Percentiles rank a stretch among this genome's conserved stretches.
These are phyloP conservation scores for Eustalomyia histrio DNA, from an alignment of 2,888 invertebrate genomes.

Conservation along the genomic window DNA sequence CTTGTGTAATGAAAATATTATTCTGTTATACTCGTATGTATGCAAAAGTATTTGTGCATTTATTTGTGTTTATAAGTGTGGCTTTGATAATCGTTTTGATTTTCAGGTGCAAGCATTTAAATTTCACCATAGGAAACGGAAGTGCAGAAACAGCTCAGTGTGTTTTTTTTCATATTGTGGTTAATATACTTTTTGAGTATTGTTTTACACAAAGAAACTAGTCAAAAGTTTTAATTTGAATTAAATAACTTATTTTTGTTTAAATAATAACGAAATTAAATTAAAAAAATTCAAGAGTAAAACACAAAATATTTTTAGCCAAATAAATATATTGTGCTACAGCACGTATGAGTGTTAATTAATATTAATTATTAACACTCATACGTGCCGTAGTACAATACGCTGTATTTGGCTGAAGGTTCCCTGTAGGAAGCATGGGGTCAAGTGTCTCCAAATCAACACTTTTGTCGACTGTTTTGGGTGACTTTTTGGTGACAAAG, in stretches of 20 bases:
- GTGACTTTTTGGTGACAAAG: too few relatives aligned
- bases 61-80: slow-evolving; percentile 36
- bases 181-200: slow-evolving; percentile 35
- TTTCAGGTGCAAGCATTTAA: slow-evolving; percentile 57
- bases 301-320: too few relatives aligned
- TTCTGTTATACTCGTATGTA: slow-evolving; percentile 11
- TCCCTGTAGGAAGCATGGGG: too few relatives aligned
- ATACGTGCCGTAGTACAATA: too few relatives aligned
- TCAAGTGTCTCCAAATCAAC: too few relatives aligned
- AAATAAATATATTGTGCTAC: too few relatives aligned
- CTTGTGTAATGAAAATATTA: slow-evolving; percentile 10
- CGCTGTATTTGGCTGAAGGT: too few relatives aligned
- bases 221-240: neutral
- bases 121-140: slow-evolving; percentile 56
- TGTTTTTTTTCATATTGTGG: slow-evolving; percentile 19
- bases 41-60: neutral
- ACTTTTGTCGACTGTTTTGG: too few relatives aligned
- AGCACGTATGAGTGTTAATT: too few relatives aligned
- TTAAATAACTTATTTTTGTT: neutral
- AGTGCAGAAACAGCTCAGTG: slow-evolving; percentile 40
- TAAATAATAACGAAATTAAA: too few relatives aligned
- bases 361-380: too few relatives aligned
- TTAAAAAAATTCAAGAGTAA: neutral
- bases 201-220: neutral
- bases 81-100: slow-evolving; percentile 60